Evolutionary conservation across 1,140 invertebrate genomes (phyloP).

Genomic region (Gryllus bimaculatus): DNA sequence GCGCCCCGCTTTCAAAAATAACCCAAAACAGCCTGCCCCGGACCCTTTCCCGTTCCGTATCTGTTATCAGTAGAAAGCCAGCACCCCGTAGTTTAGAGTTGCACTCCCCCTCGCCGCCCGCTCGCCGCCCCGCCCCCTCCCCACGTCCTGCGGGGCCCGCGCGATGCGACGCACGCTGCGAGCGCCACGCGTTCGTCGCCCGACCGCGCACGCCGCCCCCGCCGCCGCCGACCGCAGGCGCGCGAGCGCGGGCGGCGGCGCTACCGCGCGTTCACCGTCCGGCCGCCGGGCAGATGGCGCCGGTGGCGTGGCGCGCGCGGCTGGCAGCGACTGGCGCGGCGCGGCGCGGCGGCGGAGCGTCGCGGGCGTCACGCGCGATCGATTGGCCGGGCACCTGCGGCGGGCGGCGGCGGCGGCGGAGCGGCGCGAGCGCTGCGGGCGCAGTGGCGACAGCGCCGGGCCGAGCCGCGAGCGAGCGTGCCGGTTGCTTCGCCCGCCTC

Average conservation of each 20-base stretch:
- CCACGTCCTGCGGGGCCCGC: not conserved
- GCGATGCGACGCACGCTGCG: not conserved
- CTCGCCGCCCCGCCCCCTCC: not conserved
- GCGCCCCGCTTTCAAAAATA: not conserved
- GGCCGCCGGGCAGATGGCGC: not conserved
- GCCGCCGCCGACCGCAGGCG: too few relatives aligned
- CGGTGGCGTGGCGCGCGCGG: too few relatives aligned
- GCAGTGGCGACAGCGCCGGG: not conserved
- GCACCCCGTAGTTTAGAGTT: not conserved
- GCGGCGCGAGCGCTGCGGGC: not conserved
- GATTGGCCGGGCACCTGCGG: not conserved
- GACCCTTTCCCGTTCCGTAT: too few relatives aligned
- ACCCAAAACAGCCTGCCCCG: too few relatives aligned
- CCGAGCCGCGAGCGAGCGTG: constrained; percentile 16
- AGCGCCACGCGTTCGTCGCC: not conserved
- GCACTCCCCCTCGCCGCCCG: not conserved
- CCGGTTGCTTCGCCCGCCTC: not conserved
- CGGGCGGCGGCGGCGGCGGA: too few relatives aligned
- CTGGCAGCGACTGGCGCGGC: not conserved
- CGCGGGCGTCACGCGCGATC: too few relatives aligned
- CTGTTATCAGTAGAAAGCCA: too few relatives aligned
- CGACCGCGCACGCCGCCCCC: too few relatives aligned
- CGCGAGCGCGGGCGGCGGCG: too few relatives aligned
- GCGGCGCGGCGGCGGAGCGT: too few relatives aligned
- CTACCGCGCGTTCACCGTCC: too few relatives aligned